Evolutionary conservation across 2,113 vertebrate species (phyloP).

Genomic region (Apaloderma vittatum): DNA sequence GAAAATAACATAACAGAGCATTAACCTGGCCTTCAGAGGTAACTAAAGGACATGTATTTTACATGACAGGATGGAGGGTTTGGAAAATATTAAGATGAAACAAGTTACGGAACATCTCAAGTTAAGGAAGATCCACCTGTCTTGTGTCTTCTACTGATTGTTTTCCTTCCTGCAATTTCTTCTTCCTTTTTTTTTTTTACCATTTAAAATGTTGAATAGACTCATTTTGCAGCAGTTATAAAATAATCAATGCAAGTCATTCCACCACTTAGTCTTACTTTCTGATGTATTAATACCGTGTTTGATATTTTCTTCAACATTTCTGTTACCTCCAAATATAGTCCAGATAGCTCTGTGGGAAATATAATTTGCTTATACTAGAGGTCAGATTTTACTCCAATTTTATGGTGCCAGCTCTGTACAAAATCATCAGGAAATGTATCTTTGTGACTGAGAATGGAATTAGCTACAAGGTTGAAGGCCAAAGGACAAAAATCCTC

Average conservation of each 20-base stretch:
- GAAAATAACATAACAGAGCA: neutral
- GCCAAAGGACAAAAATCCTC: neutral
- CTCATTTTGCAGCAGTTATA: neutral
- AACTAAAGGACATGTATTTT: neutral
- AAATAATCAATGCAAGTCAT: neutral
- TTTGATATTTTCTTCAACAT: neutral
- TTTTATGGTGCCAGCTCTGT: neutral
- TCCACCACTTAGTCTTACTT: neutral
- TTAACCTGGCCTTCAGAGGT: neutral
- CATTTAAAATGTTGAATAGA: neutral
- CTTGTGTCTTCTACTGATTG: neutral
- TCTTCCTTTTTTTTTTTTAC: neutral
- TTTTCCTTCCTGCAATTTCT: neutral
- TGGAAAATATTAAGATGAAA: neutral
- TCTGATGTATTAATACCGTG: neutral
- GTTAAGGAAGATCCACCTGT: neutral
- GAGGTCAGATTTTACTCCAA: neutral
- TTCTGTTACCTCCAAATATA: neutral
- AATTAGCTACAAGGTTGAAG: neutral
- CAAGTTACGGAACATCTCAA: neutral
- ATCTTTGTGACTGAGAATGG: neutral
- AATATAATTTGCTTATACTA: neutral
- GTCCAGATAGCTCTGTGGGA: neutral
- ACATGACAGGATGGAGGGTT: neutral
- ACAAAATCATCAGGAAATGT: neutral